These are phyloP conservation scores for Aulostomus chinensis DNA, from an alignment of 2,797 vertebrate genomes.

Conservation along the genomic window DNA sequence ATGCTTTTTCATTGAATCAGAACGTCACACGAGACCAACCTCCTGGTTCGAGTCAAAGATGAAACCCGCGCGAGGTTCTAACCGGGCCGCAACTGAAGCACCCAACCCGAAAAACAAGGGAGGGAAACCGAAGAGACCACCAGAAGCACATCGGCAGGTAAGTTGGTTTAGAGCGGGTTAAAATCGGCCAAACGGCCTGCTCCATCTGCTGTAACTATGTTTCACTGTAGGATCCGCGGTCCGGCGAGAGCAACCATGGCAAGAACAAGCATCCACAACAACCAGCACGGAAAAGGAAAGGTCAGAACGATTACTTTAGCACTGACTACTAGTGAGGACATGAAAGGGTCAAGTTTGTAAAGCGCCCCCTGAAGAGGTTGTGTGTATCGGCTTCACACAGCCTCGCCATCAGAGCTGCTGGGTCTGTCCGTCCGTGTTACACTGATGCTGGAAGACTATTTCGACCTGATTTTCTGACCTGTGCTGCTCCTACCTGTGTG, in stretches of 20 bases:
- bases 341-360: too few relatives aligned
- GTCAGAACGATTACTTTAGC: conserved; percentile 53
- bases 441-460: too few relatives aligned
- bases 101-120: conserved; percentile 33
- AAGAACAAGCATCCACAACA: neutral
- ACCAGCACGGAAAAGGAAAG: conserved; percentile 33
- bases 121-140: neutral
- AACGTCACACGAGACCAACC: too few relatives aligned
- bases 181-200: too few relatives aligned
- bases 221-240: conserved; percentile 21
- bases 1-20: too few relatives aligned
- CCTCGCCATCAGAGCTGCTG: too few relatives aligned
- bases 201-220: neutral
- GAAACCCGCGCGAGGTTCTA: conserved; percentile 68
- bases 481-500: neutral
- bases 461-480: too few relatives aligned
- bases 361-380: too few relatives aligned
- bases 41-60: conserved; percentile 11
- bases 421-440: too few relatives aligned
- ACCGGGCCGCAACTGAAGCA: conserved; percentile 42
- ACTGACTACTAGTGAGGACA: too few relatives aligned
- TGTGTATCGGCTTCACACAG: too few relatives aligned
- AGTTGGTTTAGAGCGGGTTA: neutral
- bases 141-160: conserved; percentile 27
- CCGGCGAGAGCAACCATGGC: neutral